Conservation (phyloP, 2,113 vertebrate species). For the Alouatta palliata region DNA sequence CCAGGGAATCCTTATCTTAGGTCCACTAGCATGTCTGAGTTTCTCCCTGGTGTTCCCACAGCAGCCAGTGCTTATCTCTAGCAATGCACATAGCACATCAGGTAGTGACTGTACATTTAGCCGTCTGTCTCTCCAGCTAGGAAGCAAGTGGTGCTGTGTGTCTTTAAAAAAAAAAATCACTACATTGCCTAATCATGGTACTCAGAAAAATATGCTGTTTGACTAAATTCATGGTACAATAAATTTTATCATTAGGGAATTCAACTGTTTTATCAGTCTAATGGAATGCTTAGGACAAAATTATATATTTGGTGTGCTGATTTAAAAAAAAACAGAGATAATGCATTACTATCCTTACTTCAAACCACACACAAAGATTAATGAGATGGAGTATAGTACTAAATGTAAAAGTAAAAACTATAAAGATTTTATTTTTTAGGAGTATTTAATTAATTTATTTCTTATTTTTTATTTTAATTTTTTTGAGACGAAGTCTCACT, state of each 20-base stretch:
- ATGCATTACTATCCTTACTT: neutral
- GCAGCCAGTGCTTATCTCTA: neutral
- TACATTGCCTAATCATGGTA: neutral
- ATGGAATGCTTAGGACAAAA: neutral
- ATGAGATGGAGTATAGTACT: neutral
- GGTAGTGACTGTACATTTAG: neutral
- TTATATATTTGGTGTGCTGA: neutral
- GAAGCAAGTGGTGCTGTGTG: too few species aligned
- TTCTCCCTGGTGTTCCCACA: neutral
- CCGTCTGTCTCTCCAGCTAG: neutral
- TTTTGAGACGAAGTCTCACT: too few species aligned
- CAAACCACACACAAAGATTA: neutral
- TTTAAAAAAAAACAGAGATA: neutral
- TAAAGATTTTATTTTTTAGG: neutral
- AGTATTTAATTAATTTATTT: too few species aligned
- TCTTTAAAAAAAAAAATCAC: neutral
- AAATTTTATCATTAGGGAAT: neutral
- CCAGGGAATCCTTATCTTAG: neutral
- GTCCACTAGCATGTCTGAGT: neutral
- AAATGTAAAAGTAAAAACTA: neutral
- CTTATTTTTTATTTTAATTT: too few species aligned
- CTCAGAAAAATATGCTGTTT: neutral
- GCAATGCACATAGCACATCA: neutral
- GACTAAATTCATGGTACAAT: neutral
- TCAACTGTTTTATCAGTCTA: neutral